These are phyloP conservation scores for Lithodes maja DNA, from an alignment of 2,888 invertebrate genomes.

Conservation along the genomic window DNA sequence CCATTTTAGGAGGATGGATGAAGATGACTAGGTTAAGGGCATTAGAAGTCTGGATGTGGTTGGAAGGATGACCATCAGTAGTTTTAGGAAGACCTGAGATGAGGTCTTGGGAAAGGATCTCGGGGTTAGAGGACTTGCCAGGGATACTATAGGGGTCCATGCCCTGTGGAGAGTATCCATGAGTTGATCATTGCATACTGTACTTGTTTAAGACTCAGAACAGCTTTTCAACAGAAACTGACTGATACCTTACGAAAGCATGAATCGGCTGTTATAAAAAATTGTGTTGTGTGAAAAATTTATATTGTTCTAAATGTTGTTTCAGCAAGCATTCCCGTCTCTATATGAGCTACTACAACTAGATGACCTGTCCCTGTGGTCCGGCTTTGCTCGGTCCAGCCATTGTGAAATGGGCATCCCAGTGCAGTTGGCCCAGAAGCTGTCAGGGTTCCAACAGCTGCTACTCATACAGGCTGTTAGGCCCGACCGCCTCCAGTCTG, in stretches of 20 bases:
- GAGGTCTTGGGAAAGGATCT: too few relatives aligned
- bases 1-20: too few relatives aligned
- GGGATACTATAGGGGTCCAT: too few relatives aligned
- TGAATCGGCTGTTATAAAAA: not conserved
- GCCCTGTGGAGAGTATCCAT: too few relatives aligned
- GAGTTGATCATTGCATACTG: too few relatives aligned
- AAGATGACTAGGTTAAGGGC: too few relatives aligned
- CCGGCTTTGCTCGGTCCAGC: constrained; percentile 80
- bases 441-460: constrained; percentile 87
- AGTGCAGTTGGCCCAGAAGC: constrained; percentile 75
- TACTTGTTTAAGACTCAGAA: too few relatives aligned
- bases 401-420: constrained; percentile 82
- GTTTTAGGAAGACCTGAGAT: too few relatives aligned
- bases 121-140: too few relatives aligned
- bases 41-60: too few relatives aligned
- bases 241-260: not conserved
- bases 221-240: too few relatives aligned
- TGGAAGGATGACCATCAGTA: too few relatives aligned
- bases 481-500: constrained; percentile 87
- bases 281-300: not conserved
- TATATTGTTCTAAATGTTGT: not conserved
- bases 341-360: constrained; percentile 74
- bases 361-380: constrained; percentile 81
- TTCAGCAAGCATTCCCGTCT: constrained; percentile 69
- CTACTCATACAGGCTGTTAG: constrained; percentile 86